phyloP scores from a whole-genome alignment of 2,113 vertebrate species.

The Callocephalon fimbriatum region DNA sequence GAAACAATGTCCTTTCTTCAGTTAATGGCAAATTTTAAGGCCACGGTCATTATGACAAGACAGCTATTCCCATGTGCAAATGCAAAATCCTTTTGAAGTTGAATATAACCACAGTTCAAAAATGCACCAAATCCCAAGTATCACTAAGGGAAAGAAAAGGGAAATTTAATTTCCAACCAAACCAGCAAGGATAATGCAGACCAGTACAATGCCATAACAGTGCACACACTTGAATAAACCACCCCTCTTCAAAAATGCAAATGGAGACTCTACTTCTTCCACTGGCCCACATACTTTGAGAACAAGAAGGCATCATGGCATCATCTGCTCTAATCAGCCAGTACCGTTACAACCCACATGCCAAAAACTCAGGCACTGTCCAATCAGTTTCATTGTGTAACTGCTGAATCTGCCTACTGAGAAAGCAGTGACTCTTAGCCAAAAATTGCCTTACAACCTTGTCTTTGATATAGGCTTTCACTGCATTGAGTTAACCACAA shows the following conservation, averaged over 20 bases:
- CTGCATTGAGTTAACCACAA: background rate
- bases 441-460: background rate
- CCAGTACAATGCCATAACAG: background rate
- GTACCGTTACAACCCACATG: background rate
- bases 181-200: background rate
- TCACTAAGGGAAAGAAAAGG: background rate
- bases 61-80: background rate
- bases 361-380: background rate
- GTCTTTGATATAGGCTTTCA: background rate
- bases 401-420: background rate
- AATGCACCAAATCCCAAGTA: background rate
- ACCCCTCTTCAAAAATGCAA: background rate
- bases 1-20: background rate
- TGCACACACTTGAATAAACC: background rate
- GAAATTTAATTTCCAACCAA: background rate
- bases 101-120: background rate
- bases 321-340: background rate
- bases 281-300: rapidly evolving
- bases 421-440: background rate
- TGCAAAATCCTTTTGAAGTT: background rate
- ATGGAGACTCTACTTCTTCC: background rate
- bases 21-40: background rate
- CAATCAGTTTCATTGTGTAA: rapidly evolving
- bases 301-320: rapidly evolving
- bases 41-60: background rate